Evolutionary conservation across 1,140 invertebrate species (phyloP), one percentile per base, ranked within the genome.

Genomic region (Potamilus streckersoni): DNA sequence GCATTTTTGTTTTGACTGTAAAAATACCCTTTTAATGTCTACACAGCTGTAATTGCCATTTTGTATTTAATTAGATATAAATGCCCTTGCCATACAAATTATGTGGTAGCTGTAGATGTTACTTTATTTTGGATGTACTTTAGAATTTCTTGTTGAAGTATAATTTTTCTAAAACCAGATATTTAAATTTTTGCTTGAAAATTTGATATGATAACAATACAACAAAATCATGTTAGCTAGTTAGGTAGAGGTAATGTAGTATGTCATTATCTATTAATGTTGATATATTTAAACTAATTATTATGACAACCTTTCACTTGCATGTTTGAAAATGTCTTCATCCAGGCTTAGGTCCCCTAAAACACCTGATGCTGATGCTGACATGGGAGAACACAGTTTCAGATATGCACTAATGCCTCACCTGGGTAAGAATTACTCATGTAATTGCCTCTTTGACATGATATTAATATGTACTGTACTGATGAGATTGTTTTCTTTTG

Each of bases 371-470:
- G 82, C 80, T 1, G 84, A 85, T 13, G 91, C 91, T 66, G 92
- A 92, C 81, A 92, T 92, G 88, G 89, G 90, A 27, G 82, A 80
- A 12, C 92, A 92, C 80, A 80, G 77, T 12, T 91, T 92, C 79
- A 87, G 87, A 23, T 92, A 92, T 83, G 92, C 91, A 56, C 64
- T 92, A 4, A 90, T 92, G 89, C 91, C 92, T 6, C 91, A 92
- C 84, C 79, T 75, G 84, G 91, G 91, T 92, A 78, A 80, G 31
- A 3, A 67, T 6, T 31, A 17, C 31, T 6, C 57, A 31, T 70
- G 60, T 20, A 68, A 19, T 19, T 49, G 11, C n/a, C 17, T n/a
- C 19, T 38, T 62, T 38, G 16, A 55, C 14, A 55, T 63, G n/a
- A 55, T 17, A 20, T 38, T n/a, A 58, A 23, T 12, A 17, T 20